Base-by-base conservation (phyloP, 2,113 vertebrate species). In the Pseudorasbora parva region DNA sequence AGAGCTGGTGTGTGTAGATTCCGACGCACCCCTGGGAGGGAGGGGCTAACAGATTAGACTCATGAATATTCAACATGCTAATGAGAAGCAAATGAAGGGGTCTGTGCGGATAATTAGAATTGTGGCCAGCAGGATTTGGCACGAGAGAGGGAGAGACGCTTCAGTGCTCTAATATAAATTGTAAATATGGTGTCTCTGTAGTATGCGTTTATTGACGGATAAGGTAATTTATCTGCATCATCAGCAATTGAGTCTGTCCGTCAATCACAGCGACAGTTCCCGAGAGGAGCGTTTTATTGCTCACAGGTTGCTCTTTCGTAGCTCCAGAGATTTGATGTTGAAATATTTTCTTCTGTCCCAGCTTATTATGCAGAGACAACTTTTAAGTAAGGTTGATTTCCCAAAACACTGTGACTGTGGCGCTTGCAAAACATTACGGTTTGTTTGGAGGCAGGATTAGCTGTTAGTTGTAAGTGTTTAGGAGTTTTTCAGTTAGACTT, bases 31-130 rank as follows among this genome's bases (percentile, higher is more conserved):
- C 59, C 59, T 62, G 83, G 74, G 72, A 66, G 82, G 84, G 75
- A 81, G 76, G 71, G 76, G 82, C 86, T 84, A 83, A 83, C 86
- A 83, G 69, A 85, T 56, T 82, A 82, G 81, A 78, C 33, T 87
- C 84, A 83, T 85, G 81, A 73, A 85, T 85, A 87, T 87, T 87
- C 86, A 85, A 64, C 86, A 84, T 85, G 76, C 81, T 85, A 87
- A 87, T 85, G 81, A 85, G 76, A 87, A 68, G 81, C 84, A 85
- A 87, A 87, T 83, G 86, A 87, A 37, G 81, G 69, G 82, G 83
- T 87, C 81, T 83, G 83, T 83, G 80, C 49, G 43, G 83, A 85
- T 85, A 87, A 87, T 87, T 84, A 87, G 86, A 78, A 83, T 71
- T 80, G 79, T 83, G 79, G 86, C 84, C 83, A 83, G 86, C 81